Percentiles rank a stretch among this genome's conserved stretches.
Evolutionary conservation across 2,797 vertebrate genomes (phyloP).

Genomic region (Serranus cabrilla): DNA sequence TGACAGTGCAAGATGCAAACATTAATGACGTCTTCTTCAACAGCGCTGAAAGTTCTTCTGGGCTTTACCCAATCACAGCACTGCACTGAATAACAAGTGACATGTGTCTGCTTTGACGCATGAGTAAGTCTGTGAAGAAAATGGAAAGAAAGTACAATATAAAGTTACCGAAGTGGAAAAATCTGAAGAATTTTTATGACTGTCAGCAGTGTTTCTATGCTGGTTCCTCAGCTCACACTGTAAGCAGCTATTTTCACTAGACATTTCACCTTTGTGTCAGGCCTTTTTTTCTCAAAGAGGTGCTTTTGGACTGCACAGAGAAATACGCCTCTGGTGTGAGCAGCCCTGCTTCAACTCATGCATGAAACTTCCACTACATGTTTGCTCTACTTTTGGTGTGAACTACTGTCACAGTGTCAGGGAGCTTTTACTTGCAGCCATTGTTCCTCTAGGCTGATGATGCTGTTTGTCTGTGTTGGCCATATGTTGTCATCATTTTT

Average conservation of each 20-base stretch:
- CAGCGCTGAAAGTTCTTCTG: background rate
- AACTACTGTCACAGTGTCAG: conserved; percentile 35
- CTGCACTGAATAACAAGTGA: conserved; percentile 27
- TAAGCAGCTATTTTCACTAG: conserved; percentile 35
- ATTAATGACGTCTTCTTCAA: too few species aligned
- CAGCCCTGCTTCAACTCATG: conserved; percentile 50
- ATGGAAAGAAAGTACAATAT: conserved; percentile 10
- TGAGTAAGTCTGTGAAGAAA: conserved; percentile 22
- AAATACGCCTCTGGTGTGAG: conserved; percentile 48
- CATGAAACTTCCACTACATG: conserved; percentile 51
- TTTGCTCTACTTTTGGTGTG: conserved; percentile 44
- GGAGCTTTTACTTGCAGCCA: conserved; percentile 40
- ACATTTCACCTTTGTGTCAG: conserved; percentile 50
- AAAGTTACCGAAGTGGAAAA: conserved; percentile 27
- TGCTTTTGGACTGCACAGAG: conserved; percentile 33
- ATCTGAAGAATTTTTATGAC: conserved; percentile 28
- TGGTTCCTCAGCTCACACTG: conserved; percentile 35
- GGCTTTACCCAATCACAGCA: conserved; percentile 28
- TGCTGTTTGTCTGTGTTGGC: conserved; percentile 26
- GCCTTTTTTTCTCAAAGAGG: background rate
- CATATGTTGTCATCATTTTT: conserved; percentile 48
- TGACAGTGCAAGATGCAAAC: too few species aligned
- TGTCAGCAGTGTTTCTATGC: conserved; percentile 39
- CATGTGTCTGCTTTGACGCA: conserved; percentile 19
- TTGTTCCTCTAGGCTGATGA: conserved; percentile 36